Conservation (phyloP, 2,113 vertebrate species). For the Phodopus roborovskii region DNA sequence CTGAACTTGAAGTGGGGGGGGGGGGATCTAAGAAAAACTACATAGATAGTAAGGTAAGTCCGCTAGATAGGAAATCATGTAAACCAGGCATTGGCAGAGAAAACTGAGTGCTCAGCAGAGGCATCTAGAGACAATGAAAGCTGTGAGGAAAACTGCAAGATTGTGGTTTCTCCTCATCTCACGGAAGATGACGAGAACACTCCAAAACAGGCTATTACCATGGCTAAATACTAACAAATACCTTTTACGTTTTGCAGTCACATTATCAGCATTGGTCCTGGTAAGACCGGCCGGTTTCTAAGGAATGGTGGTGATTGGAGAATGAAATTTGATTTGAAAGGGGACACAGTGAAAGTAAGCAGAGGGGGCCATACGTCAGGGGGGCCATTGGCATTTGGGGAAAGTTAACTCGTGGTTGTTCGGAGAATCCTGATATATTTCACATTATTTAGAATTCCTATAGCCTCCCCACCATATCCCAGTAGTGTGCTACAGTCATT, state of each 20-base stretch:
- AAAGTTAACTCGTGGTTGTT: neutral
- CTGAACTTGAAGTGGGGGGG: neutral
- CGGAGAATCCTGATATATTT: neutral
- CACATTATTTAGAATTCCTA: neutral
- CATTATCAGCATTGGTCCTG: neutral
- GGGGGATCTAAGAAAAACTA: conserved; percentile 32
- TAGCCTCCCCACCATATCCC: neutral
- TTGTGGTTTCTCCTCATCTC: neutral
- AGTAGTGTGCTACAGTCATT: neutral
- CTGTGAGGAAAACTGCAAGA: neutral
- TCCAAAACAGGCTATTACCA: neutral
- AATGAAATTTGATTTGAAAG: neutral
- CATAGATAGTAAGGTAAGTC: neutral
- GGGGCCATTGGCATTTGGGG: neutral
- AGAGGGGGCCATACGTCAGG: neutral
- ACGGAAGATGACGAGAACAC: neutral
- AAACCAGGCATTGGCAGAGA: neutral
- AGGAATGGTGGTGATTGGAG: neutral
- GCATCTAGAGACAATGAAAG: neutral
- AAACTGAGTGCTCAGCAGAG: neutral
- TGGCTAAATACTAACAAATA: neutral
- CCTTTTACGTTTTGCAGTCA: neutral
- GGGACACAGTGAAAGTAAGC: neutral
- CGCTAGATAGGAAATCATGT: neutral
- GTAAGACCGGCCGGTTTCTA: conserved; percentile 14